phyloP scores from a whole-genome alignment of 2,888 invertebrate species.

The Linyphia triangularis region DNA sequence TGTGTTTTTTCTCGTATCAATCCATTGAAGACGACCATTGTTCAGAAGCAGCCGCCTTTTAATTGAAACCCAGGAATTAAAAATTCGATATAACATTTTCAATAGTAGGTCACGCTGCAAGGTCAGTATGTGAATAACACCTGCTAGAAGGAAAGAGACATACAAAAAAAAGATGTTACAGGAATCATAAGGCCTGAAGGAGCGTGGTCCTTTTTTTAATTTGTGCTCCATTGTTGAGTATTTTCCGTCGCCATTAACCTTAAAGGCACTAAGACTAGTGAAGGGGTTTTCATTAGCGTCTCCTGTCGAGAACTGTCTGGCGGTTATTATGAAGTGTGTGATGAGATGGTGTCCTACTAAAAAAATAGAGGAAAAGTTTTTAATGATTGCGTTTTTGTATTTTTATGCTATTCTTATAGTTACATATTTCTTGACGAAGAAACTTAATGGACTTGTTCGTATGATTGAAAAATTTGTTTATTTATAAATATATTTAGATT shows the following conservation, averaged over 20 bases:
- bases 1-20: constrained; percentile 39
- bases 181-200: constrained; percentile 16
- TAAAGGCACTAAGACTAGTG: background rate
- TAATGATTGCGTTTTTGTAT: background rate
- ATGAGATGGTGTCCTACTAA: constrained; percentile 35
- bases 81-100: constrained; percentile 52
- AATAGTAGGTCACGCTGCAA: constrained; percentile 49
- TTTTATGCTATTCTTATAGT: background rate
- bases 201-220: constrained; percentile 23
- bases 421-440: background rate
- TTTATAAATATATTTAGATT: background rate
- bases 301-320: constrained; percentile 20
- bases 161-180: background rate
- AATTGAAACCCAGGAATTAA: constrained; percentile 62
- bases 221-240: constrained; percentile 44
- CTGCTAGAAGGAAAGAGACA: constrained; percentile 16
- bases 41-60: constrained; percentile 29
- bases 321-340: constrained; percentile 18
- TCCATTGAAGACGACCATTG: constrained; percentile 31
- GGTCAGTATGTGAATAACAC: constrained; percentile 69
- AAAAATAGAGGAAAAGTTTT: background rate
- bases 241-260: constrained; percentile 50
- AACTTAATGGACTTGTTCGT: background rate
- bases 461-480: background rate
- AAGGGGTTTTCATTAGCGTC: constrained; percentile 43